Evolutionary conservation across 2,113 vertebrate genomes (phyloP).

Genomic region (Laterallus jamaicensis): DNA sequence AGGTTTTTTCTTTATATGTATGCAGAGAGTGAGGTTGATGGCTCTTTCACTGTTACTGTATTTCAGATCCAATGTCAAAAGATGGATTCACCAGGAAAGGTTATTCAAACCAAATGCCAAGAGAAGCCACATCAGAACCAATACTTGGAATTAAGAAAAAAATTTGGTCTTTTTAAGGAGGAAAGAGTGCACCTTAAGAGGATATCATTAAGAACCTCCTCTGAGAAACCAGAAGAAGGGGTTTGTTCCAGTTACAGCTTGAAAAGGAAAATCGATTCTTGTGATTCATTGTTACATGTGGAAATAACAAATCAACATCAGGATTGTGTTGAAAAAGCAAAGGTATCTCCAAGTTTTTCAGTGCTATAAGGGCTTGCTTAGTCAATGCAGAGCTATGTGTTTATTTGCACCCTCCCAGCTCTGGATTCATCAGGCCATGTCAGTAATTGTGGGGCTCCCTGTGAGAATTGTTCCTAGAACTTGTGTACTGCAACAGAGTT

Average conservation of each 20-base stretch:
- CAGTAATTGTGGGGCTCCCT: neutral
- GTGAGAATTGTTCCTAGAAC: neutral
- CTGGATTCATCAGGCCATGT: neutral
- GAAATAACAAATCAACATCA: neutral
- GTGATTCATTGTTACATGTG: neutral
- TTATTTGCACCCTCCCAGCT: neutral
- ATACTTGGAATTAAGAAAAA: conserved; percentile 71
- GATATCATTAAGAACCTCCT: conserved; percentile 35
- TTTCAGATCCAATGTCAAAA: conserved; percentile 73
- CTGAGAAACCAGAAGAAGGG: neutral
- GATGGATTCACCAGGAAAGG: conserved; percentile 41
- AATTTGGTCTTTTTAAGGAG: conserved; percentile 74
- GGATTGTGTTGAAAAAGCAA: conserved; percentile 62
- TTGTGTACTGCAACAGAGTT: neutral
- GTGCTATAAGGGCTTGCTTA: neutral
- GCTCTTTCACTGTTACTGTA: conserved; percentile 42
- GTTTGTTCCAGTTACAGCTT: conserved; percentile 35
- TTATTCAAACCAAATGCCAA: conserved; percentile 15
- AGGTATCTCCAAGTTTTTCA: conserved; percentile 29
- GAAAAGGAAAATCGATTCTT: conserved; percentile 10
- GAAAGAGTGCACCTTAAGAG: conserved; percentile 73
- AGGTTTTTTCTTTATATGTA: neutral
- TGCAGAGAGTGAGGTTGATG: neutral
- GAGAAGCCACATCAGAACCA: conserved; percentile 47
- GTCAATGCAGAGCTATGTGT: neutral